A percentile compares a stretch with the other conserved stretches of the same genome.
These are phyloP conservation scores for Lamprotornis superbus DNA, from an alignment of 2,113 vertebrate genomes.

Conservation along the genomic window DNA sequence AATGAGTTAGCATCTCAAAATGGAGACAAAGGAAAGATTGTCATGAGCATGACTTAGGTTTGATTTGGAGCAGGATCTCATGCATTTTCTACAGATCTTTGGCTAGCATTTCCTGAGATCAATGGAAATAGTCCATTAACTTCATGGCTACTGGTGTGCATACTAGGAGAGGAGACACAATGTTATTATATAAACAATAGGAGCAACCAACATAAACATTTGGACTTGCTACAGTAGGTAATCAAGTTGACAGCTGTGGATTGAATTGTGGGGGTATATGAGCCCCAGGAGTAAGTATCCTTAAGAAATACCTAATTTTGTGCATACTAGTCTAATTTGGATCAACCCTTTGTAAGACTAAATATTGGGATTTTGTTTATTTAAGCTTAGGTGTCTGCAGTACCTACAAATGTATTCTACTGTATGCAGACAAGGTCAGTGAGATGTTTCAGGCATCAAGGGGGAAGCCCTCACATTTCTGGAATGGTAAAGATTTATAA, in stretches of 20 bases:
- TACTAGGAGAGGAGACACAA: background rate
- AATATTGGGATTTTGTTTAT: background rate
- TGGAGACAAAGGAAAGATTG: background rate
- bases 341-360: background rate
- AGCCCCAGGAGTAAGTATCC: background rate
- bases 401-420: background rate
- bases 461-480: constrained; percentile 3
- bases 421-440: constrained; percentile 1
- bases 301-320: background rate
- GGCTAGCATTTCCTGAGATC: background rate
- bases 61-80: background rate
- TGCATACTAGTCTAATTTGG: background rate
- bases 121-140: background rate
- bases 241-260: background rate
- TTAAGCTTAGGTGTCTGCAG: background rate
- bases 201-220: background rate
- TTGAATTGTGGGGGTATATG: background rate
- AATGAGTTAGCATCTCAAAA: background rate
- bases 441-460: constrained; percentile 20
- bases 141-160: background rate
- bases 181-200: background rate
- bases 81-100: background rate
- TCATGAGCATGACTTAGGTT: background rate
- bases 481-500: constrained; percentile 42
- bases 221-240: background rate